Base-by-base conservation (phyloP, 2,888 invertebrate species). In the Eilema sororculum region DNA sequence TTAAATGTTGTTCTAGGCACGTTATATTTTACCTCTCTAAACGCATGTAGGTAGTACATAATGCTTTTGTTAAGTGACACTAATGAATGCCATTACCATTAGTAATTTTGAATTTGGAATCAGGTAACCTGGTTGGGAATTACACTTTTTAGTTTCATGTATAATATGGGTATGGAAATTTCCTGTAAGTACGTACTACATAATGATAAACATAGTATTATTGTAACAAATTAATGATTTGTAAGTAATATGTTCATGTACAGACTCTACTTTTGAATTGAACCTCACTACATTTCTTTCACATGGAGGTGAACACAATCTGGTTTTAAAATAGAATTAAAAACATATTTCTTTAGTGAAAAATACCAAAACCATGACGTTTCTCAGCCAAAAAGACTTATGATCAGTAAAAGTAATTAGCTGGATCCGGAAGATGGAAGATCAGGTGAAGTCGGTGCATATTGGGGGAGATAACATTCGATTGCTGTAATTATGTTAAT, bases 1-100 rank as follows among this genome's bases (percentile, higher is more conserved):
- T 46, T 37, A 65, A 71, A 37, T 62, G 37, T n/a, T 30, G n/a
- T 25, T 52, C 52, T 52, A 9, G n/a, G n/a, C 52, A 52, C 52
- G 52, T 52, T 52, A 20, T 46, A 46, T 20, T 61, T 46, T 46
- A 46, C 46, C 13, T 8, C 52, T n/a, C 52, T 52, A 52, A 52
- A n/a, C n/a, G n/a, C n/a, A 9, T 52, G 20, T 52, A n/a, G 6
- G n/a, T n/a, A 52, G n/a, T n/a, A 52, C 52, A n/a, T 52, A 52
- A 52, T 58, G 57, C 25, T 25, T 58, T 58, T 24, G 57, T 52
- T 52, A 52, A 46, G 46, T 20, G 46, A 46, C 46, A 46, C 46
- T 46, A 46, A 46, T 46, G 46, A 46, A 46, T 20, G 6, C 20
- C 52, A 58, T 58, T 58, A 58, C 25, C 57, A 24, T 25, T 8